A percentile compares a stretch with the other conserved stretches of the same genome.
Conservation (phyloP, 2,888 invertebrate species). For the Globia sparganii region DNA sequence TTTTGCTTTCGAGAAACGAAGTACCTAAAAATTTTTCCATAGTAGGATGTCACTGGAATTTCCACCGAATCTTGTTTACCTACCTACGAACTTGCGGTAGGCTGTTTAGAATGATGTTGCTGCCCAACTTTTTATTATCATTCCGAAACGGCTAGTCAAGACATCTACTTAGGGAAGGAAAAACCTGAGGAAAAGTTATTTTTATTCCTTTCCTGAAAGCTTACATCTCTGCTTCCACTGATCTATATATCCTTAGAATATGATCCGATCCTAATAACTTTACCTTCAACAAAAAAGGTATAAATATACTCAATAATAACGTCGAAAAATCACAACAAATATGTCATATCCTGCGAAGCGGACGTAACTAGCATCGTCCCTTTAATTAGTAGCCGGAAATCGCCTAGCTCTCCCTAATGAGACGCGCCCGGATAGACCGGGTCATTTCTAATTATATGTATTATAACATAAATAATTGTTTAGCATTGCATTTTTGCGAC, state of each 20-base stretch:
- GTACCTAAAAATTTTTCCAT: neutral
- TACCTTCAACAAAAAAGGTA: slow-evolving; percentile 1
- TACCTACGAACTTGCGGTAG: neutral
- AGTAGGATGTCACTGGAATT: neutral
- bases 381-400: slow-evolving; percentile 87
- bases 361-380: slow-evolving; percentile 75
- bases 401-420: slow-evolving; percentile 80
- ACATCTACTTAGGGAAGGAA: neutral
- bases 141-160: neutral
- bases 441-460: slow-evolving; percentile 67
- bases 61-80: neutral
- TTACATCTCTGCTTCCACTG: neutral
- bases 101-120: neutral
- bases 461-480: slow-evolving; percentile 21
- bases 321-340: slow-evolving; percentile 81
- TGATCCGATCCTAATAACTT: slow-evolving; percentile 17
- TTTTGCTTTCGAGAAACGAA: neutral
- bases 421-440: slow-evolving; percentile 76
- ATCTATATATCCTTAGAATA: slow-evolving; percentile 19
- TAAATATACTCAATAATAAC: slow-evolving; percentile 40
- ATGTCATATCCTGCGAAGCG: slow-evolving; percentile 78
- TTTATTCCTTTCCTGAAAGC: neutral
- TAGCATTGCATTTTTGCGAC: slow-evolving; percentile 28
- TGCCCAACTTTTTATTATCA: neutral
- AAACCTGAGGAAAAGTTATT: neutral